Conservation (phyloP, 1,140 invertebrate genomes). For the Paracyclopina nana region DNA sequence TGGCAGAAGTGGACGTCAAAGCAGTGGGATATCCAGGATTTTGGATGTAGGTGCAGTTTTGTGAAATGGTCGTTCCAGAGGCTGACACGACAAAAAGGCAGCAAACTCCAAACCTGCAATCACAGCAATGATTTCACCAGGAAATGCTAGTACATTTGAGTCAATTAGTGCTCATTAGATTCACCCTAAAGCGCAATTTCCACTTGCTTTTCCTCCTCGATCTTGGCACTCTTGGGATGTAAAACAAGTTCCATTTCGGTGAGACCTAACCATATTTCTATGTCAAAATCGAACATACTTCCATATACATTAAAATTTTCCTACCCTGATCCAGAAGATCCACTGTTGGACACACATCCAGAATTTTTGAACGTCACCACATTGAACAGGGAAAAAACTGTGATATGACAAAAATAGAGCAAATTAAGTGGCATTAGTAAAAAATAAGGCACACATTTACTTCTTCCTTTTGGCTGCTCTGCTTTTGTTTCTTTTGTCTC, state of each 20-base stretch:
- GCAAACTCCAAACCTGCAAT: conserved; percentile 22
- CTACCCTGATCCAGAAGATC: no score
- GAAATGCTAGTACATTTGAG: neutral
- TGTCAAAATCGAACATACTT: neutral
- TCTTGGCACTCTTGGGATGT: neutral
- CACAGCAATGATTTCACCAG: neutral
- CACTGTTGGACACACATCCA: no score
- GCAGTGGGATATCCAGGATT: conserved; percentile 6
- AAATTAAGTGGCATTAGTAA: no score
- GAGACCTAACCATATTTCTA: neutral
- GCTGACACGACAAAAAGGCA: conserved; percentile 22
- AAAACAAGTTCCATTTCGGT: neutral
- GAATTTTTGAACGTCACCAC: no score
- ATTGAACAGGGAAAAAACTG: no score
- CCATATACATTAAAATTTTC: neutral
- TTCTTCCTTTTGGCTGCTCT: no score
- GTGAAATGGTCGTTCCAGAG: conserved; percentile 1
- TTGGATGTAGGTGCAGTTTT: conserved; percentile 9
- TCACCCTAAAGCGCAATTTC: neutral
- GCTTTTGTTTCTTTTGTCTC: no score
- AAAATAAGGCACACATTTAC: no score
- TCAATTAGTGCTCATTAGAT: neutral
- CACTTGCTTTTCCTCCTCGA: neutral
- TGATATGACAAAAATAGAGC: no score
- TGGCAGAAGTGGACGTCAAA: neutral